These are phyloP conservation scores for Saccopteryx leptura DNA, from an alignment of 2,113 vertebrate species.

Conservation along the genomic window DNA sequence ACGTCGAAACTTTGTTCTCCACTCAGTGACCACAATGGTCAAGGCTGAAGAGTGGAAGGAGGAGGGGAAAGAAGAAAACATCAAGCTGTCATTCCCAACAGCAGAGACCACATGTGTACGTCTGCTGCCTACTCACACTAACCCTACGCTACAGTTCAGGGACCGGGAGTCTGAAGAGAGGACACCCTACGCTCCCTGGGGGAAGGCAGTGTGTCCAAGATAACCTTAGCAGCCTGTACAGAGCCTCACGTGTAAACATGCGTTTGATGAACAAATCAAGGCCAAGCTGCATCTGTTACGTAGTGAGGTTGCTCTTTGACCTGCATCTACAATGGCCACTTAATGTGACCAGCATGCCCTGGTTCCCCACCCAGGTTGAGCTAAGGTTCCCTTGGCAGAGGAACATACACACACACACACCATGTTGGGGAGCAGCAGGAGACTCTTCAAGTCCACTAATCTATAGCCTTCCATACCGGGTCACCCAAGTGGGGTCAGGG, in stretches of 20 bases:
- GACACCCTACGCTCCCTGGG: neutral
- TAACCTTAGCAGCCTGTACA: neutral
- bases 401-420: neutral
- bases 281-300: neutral
- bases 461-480: neutral
- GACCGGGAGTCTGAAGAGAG: neutral
- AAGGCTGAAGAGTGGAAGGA: conserved; percentile 90
- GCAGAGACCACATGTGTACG: neutral
- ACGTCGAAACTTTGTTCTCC: conserved; percentile 97
- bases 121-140: neutral
- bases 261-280: neutral
- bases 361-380: neutral
- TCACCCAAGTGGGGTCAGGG: neutral
- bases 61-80: neutral
- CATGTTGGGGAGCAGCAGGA: neutral
- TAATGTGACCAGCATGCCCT: neutral
- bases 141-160: neutral
- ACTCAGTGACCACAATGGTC: conserved; percentile 97
- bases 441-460: neutral
- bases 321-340: neutral
- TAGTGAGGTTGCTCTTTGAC: neutral
- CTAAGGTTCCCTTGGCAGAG: neutral
- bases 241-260: neutral
- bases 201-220: neutral
- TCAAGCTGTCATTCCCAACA: neutral